Percentiles rank a stretch among this genome's conserved stretches.
These are phyloP conservation scores for Taxidea taxus DNA, from an alignment of 2,113 vertebrate genomes.

Conservation along the genomic window DNA sequence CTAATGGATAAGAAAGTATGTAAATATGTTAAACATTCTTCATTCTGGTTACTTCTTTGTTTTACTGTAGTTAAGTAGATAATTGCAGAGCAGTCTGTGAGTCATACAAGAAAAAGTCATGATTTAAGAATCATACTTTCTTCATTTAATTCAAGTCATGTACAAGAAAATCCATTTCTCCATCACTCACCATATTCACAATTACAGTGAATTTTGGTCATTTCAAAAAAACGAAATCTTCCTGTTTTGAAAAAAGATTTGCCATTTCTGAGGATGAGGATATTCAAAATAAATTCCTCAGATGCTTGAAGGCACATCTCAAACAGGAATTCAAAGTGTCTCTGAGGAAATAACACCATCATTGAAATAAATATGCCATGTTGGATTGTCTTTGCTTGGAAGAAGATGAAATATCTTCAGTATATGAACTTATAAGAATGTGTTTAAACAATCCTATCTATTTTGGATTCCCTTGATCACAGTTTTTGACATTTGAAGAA, in stretches of 20 bases:
- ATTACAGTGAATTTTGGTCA: background rate
- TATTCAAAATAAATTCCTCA: conserved; percentile 10
- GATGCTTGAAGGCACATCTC: background rate
- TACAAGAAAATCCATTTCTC: background rate
- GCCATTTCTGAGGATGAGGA: background rate
- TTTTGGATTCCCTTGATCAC: background rate
- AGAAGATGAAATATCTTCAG: background rate
- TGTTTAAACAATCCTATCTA: background rate
- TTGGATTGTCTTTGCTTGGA: background rate
- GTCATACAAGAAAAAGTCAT: background rate
- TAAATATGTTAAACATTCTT: background rate
- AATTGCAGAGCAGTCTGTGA: conserved; percentile 9
- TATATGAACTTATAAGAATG: background rate
- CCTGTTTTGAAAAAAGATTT: background rate
- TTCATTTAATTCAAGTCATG: conserved; percentile 34
- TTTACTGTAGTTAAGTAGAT: conserved; percentile 14
- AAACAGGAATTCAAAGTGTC: background rate
- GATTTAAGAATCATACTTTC: conserved; percentile 22
- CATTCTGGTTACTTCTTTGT: background rate
- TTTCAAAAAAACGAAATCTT: background rate
- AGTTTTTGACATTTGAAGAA: background rate
- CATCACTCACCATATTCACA: background rate
- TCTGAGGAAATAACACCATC: background rate
- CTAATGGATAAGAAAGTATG: background rate
- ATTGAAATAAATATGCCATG: background rate